Percentiles rank a stretch among this genome's conserved stretches.
Conservation (phyloP, 1,140 invertebrate genomes). For the Cyrtorhinus lividipennis region DNA sequence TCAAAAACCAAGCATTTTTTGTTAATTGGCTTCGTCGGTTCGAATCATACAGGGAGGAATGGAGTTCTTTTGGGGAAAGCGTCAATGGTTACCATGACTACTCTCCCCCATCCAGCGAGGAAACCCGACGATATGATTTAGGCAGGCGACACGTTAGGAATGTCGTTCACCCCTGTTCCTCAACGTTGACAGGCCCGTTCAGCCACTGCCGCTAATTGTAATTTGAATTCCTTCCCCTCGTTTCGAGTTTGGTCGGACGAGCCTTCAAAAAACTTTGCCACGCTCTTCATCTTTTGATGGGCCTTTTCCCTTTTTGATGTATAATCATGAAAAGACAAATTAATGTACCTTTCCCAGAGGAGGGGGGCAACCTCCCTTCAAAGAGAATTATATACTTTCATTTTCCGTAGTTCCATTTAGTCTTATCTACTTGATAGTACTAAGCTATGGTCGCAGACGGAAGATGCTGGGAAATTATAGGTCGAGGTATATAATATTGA, state of each 20-base stretch:
- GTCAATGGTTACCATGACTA: not conserved
- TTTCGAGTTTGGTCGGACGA: not conserved
- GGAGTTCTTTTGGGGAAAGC: not conserved
- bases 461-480: no score
- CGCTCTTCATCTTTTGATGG: not conserved
- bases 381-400: no score
- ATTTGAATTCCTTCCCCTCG: not conserved
- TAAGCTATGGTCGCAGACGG: no score
- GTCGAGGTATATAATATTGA: no score
- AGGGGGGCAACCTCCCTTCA: no score
- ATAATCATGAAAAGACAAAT: not conserved
- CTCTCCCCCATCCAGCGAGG: not conserved
- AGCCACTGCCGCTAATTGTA: not conserved
- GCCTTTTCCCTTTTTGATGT: no score
- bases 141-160: not conserved
- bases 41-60: not conserved
- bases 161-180: constrained; percentile 9
- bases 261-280: not conserved
- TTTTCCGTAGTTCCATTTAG: no score
- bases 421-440: no score
- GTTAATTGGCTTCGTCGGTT: not conserved
- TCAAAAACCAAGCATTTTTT: no score
- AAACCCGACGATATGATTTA: constrained; percentile 7
- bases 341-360: not conserved
- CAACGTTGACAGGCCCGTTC: not conserved